A percentile compares a stretch with the other conserved stretches of the same genome.
Evolutionary conservation across 2,113 vertebrate genomes (phyloP).

Genomic region (Atherinomorus stipes): DNA sequence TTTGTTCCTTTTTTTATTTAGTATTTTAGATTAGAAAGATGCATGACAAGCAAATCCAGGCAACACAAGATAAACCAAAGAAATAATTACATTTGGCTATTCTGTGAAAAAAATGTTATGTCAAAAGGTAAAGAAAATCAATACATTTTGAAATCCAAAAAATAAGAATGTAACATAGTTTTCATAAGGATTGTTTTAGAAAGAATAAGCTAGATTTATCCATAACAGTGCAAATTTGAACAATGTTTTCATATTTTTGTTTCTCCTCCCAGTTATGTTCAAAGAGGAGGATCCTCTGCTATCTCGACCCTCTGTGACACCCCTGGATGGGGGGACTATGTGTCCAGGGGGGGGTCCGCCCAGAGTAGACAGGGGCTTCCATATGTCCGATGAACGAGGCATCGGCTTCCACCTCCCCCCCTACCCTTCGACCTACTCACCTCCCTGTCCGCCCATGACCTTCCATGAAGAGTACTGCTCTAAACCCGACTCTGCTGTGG

Average conservation of each 20-base stretch:
- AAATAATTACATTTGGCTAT: no score
- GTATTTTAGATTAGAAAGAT: no score
- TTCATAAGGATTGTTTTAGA: no score
- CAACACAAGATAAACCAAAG: no score
- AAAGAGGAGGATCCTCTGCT: conserved; percentile 82
- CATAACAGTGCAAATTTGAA: background rate
- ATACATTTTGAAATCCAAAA: no score
- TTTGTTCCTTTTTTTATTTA: no score
- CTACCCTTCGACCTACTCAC: conserved; percentile 77
- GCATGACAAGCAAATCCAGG: no score
- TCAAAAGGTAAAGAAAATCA: no score
- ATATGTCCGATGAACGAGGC: conserved; percentile 65
- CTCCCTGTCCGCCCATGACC: conserved; percentile 64
- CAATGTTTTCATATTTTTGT: background rate
- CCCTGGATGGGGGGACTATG: conserved; percentile 68
- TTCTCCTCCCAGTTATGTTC: conserved; percentile 77
- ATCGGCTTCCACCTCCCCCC: conserved; percentile 76
- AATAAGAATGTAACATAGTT: no score
- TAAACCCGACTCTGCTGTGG: conserved; percentile 63
- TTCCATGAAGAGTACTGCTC: conserved; percentile 81
- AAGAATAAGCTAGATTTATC: no score
- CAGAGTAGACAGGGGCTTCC: conserved; percentile 57
- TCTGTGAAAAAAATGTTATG: no score
- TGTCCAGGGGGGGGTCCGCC: conserved; percentile 56
- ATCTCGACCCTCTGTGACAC: conserved; percentile 69